Evolutionary conservation across 2,797 vertebrate species (phyloP).

Genomic region (Zonotrichia albicollis): DNA sequence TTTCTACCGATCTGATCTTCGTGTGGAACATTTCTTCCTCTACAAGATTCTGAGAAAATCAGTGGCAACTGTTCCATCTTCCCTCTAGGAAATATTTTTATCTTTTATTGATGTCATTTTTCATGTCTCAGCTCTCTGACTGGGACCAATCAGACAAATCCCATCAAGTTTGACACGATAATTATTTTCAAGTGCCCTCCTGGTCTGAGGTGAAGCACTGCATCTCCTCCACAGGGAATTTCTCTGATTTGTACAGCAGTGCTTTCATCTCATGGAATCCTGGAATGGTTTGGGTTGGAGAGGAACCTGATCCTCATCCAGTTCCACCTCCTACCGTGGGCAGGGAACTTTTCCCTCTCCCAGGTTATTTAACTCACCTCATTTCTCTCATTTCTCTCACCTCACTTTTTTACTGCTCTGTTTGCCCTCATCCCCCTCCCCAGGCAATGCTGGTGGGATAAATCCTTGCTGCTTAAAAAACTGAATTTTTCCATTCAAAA

Average conservation of each 20-base stretch:
- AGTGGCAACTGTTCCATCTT: background rate
- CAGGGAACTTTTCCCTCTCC: background rate
- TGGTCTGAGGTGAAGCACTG: background rate
- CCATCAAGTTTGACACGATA: background rate
- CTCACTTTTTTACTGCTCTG: background rate
- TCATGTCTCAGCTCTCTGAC: background rate
- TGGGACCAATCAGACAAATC: background rate
- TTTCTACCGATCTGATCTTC: background rate
- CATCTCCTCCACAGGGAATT: background rate
- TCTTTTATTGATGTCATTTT: background rate
- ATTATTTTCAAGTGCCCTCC: background rate
- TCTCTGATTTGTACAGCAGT: background rate
- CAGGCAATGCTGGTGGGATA: background rate
- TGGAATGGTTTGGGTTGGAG: background rate
- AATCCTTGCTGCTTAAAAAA: background rate
- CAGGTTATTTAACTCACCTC: background rate
- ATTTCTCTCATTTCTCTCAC: background rate
- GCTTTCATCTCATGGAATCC: background rate
- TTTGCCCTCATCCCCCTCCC: background rate
- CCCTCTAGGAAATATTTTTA: background rate
- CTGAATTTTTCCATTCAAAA: background rate
- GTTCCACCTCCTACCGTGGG: background rate
- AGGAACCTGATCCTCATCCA: background rate
- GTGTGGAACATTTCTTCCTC: background rate
- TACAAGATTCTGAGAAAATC: background rate